Base-by-base conservation (phyloP, 2,888 invertebrate species). In the Brachynemurus nebulosus region DNA sequence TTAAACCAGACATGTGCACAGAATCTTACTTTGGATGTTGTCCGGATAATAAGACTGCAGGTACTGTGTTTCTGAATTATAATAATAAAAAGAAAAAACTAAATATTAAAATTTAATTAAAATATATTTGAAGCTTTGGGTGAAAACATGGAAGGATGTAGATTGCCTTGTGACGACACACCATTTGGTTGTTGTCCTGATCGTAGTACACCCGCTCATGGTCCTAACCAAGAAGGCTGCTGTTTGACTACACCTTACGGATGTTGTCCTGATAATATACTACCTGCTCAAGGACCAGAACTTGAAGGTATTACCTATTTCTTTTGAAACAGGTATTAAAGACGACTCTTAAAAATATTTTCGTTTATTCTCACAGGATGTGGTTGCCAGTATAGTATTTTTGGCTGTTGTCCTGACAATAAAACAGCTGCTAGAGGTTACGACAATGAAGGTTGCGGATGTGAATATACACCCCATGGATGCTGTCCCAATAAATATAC, bases 211-310 rank as follows among this genome's bases (percentile, higher is more conserved):
- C 78, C 89, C 0, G 88, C 95, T 2, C 86, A 89, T 56, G 96
- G 95, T 2, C 77, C 78, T 1, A 76, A 76, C 52, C 66, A 72
- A 35, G 86, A 89, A 62, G 95, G 92, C 0, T 90, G 89, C 58
- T 90, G 89, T 55, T 63, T 86, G 39, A 70, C 71, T 19, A 68
- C 76, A 2, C 65, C 71, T 3, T 83, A 71, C 59, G 89, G 91
- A n/a, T 96, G 95, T 63, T 96, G 95, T 55, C 85, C 85, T 1
- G 93, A 96, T 58, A 86, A 90, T 57, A 76, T 83, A 54, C 74
- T 78, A 35, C 72, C 83, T 2, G 91, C 93, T 4, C 71, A 76
- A 48, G 93, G 95, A 48, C 80, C 85, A 0, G 72, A 80, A 56
- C 65, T 73, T 23, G 77, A 83, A 66, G 80, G 76, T 72, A 62